Base-by-base conservation (phyloP, 2,888 invertebrate genomes). In the Ctena decussata region DNA sequence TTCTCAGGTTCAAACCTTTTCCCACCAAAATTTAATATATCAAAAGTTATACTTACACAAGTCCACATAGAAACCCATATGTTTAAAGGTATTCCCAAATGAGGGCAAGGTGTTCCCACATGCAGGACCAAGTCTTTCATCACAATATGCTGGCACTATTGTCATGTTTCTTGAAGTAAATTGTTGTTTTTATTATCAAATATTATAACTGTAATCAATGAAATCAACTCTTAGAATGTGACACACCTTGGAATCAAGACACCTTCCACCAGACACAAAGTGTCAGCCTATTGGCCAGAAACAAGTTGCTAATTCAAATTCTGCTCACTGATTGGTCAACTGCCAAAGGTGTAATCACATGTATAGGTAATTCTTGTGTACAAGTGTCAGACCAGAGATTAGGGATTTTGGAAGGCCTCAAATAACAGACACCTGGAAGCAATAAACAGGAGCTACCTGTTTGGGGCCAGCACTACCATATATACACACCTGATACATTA, bases 301-400 rank as follows among this genome's bases (percentile, higher is more conserved):
- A 6, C 11, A 65, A 35, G 18, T 30, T 65, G 32, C 35, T 6
- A 18, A 27, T 32, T 35, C 35, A 11, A 32, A 27, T 65, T 65
- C 65, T 65, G 65, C 5, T 1, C 15, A 15, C 8, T 65, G 65
- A 65, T 65, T 65, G 65, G 65, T 65, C 30, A 35, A 24, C 65
- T 65, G 35, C 35, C 65, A 65, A n/a, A 53, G 53, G 53, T 53
- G 21, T 5, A n/a, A 53, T 53, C 53, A 53, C 53, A 53, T 53
- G 53, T 24, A 65, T 30, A 65, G 65, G 65, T 65, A 35, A 65
- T 65, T 30, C 27, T 21, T 35, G 65, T 32, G 65, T 57, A 30
- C 60, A 60, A 65, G 65, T 65, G 65, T 65, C 65, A 65, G 65
- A n/a, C n/a, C n/a, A n/a, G n/a, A n/a, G n/a, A n/a, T n/a, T n/a